Evolutionary conservation across 1,140 invertebrate genomes (phyloP).

Genomic region (Drosophila trapezifrons): DNA sequence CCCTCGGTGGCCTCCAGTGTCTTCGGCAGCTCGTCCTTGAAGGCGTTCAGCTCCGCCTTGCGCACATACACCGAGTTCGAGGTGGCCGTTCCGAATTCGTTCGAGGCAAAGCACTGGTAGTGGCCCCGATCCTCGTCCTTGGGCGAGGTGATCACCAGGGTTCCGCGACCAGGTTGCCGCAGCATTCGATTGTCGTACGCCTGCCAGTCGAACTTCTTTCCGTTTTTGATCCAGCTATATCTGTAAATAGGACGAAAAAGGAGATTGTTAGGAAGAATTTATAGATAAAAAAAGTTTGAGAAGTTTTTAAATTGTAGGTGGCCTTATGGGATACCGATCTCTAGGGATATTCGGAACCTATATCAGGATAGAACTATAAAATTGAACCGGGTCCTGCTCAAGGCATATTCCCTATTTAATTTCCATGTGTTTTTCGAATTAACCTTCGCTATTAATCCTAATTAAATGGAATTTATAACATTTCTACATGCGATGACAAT

Average conservation of each 20-base stretch:
- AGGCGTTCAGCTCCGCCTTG: slow-evolving; percentile 96
- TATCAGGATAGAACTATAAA: no score
- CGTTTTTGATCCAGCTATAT: slow-evolving; percentile 98
- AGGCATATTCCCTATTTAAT: no score
- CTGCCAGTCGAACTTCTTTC: slow-evolving; percentile 94
- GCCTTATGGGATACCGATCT: background rate
- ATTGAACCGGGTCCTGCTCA: no score
- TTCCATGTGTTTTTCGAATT: no score
- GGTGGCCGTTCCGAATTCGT: slow-evolving; percentile 96
- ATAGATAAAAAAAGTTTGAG: no score
- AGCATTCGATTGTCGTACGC: slow-evolving; percentile 96
- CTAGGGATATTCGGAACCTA: no score
- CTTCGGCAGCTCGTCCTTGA: slow-evolving; percentile 90
- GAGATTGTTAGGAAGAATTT: background rate
- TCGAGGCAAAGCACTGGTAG: slow-evolving; percentile 98
- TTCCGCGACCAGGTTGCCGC: slow-evolving; percentile 95
- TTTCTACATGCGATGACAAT: no score
- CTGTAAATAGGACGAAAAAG: slow-evolving; percentile 85
- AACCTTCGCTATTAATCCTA: no score
- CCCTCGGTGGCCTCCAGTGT: slow-evolving; percentile 91
- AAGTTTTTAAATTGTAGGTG: no score
- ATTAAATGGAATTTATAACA: no score
- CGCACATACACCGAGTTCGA: slow-evolving; percentile 97
- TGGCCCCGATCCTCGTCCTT: slow-evolving; percentile 96
- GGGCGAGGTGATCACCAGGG: slow-evolving; percentile 94